Base-by-base conservation (phyloP, 2,797 vertebrate species). In the Dendrocincla tyrannina region DNA sequence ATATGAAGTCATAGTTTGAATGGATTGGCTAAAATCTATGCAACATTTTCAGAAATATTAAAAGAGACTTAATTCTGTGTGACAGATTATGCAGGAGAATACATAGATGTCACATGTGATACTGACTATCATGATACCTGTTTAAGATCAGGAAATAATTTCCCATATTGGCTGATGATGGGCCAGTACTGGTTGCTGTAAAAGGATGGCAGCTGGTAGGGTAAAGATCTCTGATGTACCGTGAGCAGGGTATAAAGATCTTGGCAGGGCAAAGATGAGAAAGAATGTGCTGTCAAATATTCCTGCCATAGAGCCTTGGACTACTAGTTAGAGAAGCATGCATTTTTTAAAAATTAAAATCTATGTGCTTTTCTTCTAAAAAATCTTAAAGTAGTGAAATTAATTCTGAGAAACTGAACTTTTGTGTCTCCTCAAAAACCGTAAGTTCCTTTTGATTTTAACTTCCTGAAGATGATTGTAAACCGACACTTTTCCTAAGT, bases 381-480 rank as follows among this genome's bases (percentile, higher is more conserved):
- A 33, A 63, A 30, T 83, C 18, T 59, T 79, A 3, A 56, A 78
- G 12, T 46, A 64, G 12, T 35, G 35, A 83, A 55, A 32, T 56
- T 63, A 62, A 41, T 60, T 84, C 76, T 55, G 27, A 68, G 75
- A 77, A 77, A 13, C 9, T 78, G 14, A 46, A 39, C 28, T 94
- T 91, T 5, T 1, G 5, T 58, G 25, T 78, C 15, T 49, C 41
- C 74, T 74, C 44, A 72, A 63, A 78, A 90, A 30, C 17, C 2
- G 0, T 23, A 44, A 49, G 15, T 49, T 83, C 14, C 9, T 74
- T 74, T 69, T 56, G 16, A 37, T 78, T 95, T 17, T 23, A 41
- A 47, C 28, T 91, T 95, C 76, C 42, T 81, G 73, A 67, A 78
- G 66, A 42, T 77, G 7, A 8, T 42, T 84, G 79, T 76, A 89